These are phyloP conservation scores for Chrysomallon squamiferum DNA, from an alignment of 1,140 invertebrate genomes.

Conservation along the genomic window DNA sequence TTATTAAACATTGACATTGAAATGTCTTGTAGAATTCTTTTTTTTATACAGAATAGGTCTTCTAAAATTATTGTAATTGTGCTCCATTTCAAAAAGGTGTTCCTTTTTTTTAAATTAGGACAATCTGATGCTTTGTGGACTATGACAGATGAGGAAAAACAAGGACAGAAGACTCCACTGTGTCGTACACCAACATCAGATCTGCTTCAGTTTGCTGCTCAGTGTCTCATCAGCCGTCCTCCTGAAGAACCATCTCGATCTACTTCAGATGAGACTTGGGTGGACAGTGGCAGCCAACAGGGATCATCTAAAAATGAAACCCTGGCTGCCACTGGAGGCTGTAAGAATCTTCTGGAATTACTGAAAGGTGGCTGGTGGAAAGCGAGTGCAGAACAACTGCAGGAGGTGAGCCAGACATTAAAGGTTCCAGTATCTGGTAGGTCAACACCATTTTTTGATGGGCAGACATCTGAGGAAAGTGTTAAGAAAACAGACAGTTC, in stretches of 20 bases:
- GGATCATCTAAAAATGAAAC: neutral
- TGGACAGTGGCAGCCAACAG: slow-evolving; percentile 5
- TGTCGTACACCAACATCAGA: slow-evolving; percentile 52
- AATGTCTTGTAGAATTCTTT: no score
- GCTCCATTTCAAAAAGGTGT: no score
- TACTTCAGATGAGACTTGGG: neutral
- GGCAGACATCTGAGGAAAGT: no score
- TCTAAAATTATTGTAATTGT: no score
- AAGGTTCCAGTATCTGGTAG: neutral
- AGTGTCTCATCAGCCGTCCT: slow-evolving; percentile 22
- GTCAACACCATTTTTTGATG: neutral
- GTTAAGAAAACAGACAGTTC: no score
- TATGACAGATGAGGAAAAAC: slow-evolving; percentile 44
- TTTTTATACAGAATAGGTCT: no score
- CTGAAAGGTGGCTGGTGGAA: slow-evolving; percentile 31
- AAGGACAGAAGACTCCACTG: slow-evolving; percentile 44
- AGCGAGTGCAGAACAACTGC: slow-evolving; percentile 23
- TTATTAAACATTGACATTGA: no score
- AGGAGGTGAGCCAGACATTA: slow-evolving; percentile 16
- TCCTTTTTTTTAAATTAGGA: slow-evolving; percentile 3
- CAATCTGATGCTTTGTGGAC: slow-evolving; percentile 16
- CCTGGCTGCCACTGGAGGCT: slow-evolving; percentile 5
- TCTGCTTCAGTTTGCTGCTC: slow-evolving; percentile 49
- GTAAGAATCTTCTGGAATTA: slow-evolving; percentile 11
- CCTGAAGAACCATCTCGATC: neutral